phyloP scores from a whole-genome alignment of 2,113 vertebrate genomes.

The Hippocampus comes region DNA sequence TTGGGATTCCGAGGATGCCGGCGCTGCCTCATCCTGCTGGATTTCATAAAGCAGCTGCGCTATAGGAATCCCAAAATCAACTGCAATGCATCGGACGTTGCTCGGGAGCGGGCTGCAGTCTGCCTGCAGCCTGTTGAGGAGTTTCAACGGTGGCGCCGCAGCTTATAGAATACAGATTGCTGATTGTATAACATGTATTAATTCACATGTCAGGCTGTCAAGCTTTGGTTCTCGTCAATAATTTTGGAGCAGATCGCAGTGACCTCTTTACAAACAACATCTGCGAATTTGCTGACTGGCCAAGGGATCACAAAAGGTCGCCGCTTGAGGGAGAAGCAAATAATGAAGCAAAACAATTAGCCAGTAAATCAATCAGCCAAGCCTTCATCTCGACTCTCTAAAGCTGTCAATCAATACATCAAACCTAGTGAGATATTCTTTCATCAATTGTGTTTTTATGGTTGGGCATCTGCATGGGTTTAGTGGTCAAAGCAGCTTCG shows the following conservation, averaged over 20 bases:
- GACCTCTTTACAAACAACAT: constrained; percentile 29
- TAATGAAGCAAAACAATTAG: constrained; percentile 42
- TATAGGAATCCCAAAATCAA: constrained; percentile 59
- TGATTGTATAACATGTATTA: neutral
- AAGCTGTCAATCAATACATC: constrained; percentile 26
- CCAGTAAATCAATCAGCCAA: constrained; percentile 31
- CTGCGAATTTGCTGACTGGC: constrained; percentile 28
- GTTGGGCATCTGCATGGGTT: neutral
- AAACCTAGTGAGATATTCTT: constrained; percentile 17
- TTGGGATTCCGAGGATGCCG: constrained; percentile 58
- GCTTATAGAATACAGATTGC: neutral
- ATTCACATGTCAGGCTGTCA: constrained; percentile 1
- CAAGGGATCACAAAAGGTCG: constrained; percentile 10
- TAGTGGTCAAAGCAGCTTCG: neutral
- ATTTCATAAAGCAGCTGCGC: constrained; percentile 26
- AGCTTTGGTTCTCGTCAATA: constrained; percentile 4
- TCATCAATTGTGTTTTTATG: constrained; percentile 7
- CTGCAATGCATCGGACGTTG: constrained; percentile 48
- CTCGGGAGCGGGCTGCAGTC: neutral
- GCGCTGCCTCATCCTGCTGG: constrained; percentile 41
- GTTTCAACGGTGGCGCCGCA: neutral
- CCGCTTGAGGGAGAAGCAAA: neutral
- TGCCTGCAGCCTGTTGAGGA: neutral
- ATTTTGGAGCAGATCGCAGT: constrained; percentile 18
- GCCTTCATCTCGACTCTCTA: constrained; percentile 16